phyloP scores from a whole-genome alignment of 2,113 vertebrate species.

The Percina caprodes region DNA sequence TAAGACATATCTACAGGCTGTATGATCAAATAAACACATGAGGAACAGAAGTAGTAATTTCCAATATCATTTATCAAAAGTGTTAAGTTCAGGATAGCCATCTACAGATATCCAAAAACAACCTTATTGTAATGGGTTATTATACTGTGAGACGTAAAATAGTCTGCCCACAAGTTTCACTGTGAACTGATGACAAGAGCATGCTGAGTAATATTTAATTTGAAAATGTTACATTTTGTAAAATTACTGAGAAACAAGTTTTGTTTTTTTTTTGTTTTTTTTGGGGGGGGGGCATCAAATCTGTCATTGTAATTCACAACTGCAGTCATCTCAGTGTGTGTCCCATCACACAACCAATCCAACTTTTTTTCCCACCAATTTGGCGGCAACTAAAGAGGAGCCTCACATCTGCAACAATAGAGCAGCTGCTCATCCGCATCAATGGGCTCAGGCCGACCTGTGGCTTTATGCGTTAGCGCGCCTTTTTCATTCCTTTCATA shows the following conservation, averaged over 20 bases:
- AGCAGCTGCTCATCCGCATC: conserved; percentile 75
- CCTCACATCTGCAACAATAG: conserved; percentile 71
- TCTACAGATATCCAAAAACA: neutral
- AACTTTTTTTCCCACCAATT: conserved; percentile 69
- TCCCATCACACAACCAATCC: conserved; percentile 39
- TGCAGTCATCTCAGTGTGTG: conserved; percentile 34
- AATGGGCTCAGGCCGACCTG: conserved; percentile 58
- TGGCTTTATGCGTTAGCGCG: conserved; percentile 68
- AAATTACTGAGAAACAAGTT: neutral
- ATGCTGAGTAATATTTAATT: too few relatives aligned
- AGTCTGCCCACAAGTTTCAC: neutral
- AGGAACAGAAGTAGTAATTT: neutral
- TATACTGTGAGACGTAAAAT: neutral
- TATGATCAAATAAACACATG: neutral
- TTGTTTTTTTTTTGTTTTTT: neutral
- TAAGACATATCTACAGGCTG: neutral
- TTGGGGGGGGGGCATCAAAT: neutral
- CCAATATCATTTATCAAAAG: neutral
- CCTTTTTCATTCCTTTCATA: conserved; percentile 54
- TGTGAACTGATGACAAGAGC: too few relatives aligned
- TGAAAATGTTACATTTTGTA: neutral
- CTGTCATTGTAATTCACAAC: neutral
- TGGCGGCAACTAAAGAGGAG: conserved; percentile 66
- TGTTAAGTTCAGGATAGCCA: neutral
- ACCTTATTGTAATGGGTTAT: neutral